A percentile compares a stretch with the other conserved stretches of the same genome.
Evolutionary conservation across 2,797 vertebrate genomes (phyloP).

Genomic region (Sebastes minor): DNA sequence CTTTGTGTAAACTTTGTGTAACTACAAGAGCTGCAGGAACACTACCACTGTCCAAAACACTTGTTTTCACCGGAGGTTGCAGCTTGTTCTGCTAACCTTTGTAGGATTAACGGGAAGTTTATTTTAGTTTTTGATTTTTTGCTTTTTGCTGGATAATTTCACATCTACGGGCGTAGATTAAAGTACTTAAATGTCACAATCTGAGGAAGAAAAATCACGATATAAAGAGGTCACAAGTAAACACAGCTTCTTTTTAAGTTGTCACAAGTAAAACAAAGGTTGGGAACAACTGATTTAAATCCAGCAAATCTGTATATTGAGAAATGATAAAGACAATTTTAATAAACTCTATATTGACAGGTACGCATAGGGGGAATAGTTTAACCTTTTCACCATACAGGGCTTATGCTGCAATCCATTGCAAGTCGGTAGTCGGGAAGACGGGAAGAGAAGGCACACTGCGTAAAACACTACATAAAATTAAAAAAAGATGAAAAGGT

Average conservation of each 20-base stretch:
- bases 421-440: no score
- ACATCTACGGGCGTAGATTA: fast-evolving
- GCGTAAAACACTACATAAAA: no score
- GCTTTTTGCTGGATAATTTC: not conserved
- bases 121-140: not conserved
- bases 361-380: not conserved
- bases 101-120: no score
- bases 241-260: not conserved
- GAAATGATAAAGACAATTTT: no score
- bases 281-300: not conserved
- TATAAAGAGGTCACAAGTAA: not conserved
- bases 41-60: no score
- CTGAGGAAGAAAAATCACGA: not conserved
- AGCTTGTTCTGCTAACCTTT: not conserved
- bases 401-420: not conserved
- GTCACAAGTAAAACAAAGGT: no score
- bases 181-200: not conserved
- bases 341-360: not conserved
- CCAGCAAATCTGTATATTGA: not conserved
- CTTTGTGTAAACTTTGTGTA: not conserved
- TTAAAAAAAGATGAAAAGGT: no score
- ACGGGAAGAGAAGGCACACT: no score
- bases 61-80: not conserved
- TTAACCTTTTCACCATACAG: not conserved
- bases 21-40: no score